Evolutionary conservation across 2,797 vertebrate genomes (phyloP), one percentile per base, ranked within the genome.

Genomic region (Octomys mimax): DNA sequence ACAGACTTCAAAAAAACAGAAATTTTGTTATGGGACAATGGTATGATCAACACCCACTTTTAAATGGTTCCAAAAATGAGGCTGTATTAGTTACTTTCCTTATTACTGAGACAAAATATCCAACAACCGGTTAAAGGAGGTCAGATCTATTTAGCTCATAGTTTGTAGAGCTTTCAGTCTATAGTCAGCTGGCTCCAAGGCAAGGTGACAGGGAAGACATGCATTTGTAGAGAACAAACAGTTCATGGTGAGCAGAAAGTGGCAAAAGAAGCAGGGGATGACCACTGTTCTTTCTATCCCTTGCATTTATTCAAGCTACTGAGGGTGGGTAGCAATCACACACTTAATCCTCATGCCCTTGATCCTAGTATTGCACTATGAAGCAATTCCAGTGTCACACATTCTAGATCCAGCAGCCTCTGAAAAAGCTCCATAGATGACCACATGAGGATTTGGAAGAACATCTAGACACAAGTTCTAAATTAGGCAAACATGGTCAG

Each of bases 1-100:
- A 42, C 14, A 85, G 39, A 31, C 11, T 92, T 91, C 49, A 95
- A 88, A 88, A 88, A 88, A 66, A 95, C 71, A 75, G 77, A 78
- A 91, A 71, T 82, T 64, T 79, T 2, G 75, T 82, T 82, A 59
- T 49, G 26, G 26, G 71, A 90, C 22, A 22, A 75, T 4, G 2
- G 36, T 31, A 36, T 70, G 24, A 83, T 86, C n/a, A 90, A 18
- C 10, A 39, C 1, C n/a, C 1, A 61, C 28, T 87, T 71, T 52
- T 59, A 82, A 82, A 52, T 94, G 36, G 1, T 77, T 57, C 26
- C 22, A 78, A 86, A 95, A 64, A 9, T 28, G 61, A 71, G 66
- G 66, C 18, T 36, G 66, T 21, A 18, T n/a, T 70, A 70, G 66
- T 70, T 70, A 70, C n/a, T 70, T 70, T n/a, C n/a, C 33, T 70